Conservation (phyloP, 35 echinoderm and acorn worm species). For the Ptychodera flava region DNA sequence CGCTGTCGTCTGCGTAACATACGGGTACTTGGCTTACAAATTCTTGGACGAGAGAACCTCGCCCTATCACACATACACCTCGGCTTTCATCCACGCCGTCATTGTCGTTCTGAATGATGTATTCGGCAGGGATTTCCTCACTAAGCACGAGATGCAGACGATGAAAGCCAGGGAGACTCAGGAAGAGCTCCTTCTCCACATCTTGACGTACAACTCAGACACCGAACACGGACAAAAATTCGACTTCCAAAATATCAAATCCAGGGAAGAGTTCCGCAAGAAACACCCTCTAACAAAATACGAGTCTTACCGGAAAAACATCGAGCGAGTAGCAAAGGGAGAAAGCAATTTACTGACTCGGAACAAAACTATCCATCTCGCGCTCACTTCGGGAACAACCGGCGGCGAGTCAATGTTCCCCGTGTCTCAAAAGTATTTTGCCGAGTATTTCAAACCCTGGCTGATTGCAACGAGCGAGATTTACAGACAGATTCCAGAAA, state of each 20-base stretch:
- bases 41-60: not conserved
- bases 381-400: not conserved
- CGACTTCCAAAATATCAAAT: not conserved
- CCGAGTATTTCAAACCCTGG: not conserved
- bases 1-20: too few relatives aligned
- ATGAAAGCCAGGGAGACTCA: not conserved
- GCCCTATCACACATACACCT: not conserved
- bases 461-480: not conserved
- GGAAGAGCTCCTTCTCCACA: not conserved
- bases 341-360: not conserved
- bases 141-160: not conserved
- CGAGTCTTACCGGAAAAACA: not conserved
- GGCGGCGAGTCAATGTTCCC: not conserved
- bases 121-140: not conserved
- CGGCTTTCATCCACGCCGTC: not conserved
- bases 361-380: not conserved
- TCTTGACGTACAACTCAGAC: not conserved
- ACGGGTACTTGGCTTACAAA: not conserved
- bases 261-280: not conserved
- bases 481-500: not conserved
- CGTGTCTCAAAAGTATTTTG: not conserved
- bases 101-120: not conserved
- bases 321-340: not conserved
- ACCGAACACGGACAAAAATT: not conserved
- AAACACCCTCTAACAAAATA: not conserved